Evolutionary conservation across 2,113 vertebrate species (phyloP).

Genomic region (rabbit (Oryctolagus cuniculus)): DNA sequence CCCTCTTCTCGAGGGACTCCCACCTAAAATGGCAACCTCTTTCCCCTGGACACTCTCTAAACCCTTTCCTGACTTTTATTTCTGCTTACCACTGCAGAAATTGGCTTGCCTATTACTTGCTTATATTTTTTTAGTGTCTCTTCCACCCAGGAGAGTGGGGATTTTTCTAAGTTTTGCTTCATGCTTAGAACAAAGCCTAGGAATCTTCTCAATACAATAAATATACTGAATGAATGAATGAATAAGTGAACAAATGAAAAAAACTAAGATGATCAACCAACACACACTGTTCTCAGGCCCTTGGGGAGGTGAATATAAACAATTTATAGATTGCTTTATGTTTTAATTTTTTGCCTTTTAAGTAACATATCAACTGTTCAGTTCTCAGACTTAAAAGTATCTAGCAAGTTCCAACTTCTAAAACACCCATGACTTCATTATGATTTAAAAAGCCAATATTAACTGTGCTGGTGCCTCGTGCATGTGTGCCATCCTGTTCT

Average conservation of each 20-base stretch:
- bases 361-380: slow-evolving; percentile 37
- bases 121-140: background rate
- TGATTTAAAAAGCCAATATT: slow-evolving; percentile 69
- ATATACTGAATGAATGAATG: background rate
- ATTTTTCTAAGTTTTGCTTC: background rate
- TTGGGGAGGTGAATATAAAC: slow-evolving; percentile 10
- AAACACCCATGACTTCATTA: slow-evolving; percentile 49
- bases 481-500: slow-evolving; percentile 11
- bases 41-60: background rate
- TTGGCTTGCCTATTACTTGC: background rate
- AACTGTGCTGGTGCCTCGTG: slow-evolving; percentile 43
- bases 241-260: background rate
- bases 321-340: slow-evolving; percentile 27
- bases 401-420: slow-evolving; percentile 66
- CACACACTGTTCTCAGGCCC: background rate
- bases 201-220: background rate
- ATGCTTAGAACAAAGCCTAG: background rate
- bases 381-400: slow-evolving; percentile 74
- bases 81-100: background rate
- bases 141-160: background rate
- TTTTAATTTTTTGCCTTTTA: slow-evolving; percentile 46
- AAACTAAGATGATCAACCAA: background rate
- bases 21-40: background rate
- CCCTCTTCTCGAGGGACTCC: background rate
- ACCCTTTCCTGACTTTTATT: background rate